These are phyloP conservation scores for Tortrix viridana DNA, from an alignment of 2,888 invertebrate genomes.

Conservation along the genomic window DNA sequence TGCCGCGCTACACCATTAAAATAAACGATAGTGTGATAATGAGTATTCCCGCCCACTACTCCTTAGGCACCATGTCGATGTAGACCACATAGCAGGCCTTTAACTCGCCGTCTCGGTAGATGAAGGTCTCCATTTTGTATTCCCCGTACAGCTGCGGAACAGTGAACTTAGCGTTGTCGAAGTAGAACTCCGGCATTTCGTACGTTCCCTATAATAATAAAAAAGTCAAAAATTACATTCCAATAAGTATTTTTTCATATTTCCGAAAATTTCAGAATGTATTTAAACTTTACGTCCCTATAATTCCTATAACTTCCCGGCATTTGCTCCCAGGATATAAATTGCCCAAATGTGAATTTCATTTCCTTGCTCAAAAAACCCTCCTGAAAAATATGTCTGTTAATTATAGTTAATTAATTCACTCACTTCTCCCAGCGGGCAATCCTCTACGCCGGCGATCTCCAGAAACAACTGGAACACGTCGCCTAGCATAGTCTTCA, in stretches of 20 bases:
- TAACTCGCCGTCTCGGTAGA: slow-evolving; percentile 37
- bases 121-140: slow-evolving; percentile 38
- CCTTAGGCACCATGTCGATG: slow-evolving; percentile 40
- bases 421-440: slow-evolving; percentile 42
- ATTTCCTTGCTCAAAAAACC: not conserved
- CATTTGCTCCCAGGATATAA: too few relatives aligned
- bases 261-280: too few relatives aligned
- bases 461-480: slow-evolving; percentile 32
- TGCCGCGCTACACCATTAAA: too few relatives aligned
- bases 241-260: too few relatives aligned
- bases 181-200: slow-evolving; percentile 26
- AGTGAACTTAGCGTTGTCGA: slow-evolving; percentile 43
- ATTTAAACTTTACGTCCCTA: too few relatives aligned
- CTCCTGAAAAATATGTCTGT: not conserved
- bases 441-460: slow-evolving; percentile 35
- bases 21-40: too few relatives aligned
- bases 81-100: slow-evolving; percentile 36
- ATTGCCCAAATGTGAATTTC: too few relatives aligned
- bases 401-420: not conserved
- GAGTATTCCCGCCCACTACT: not conserved
- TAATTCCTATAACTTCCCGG: too few relatives aligned
- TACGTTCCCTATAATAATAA: slow-evolving; percentile 17
- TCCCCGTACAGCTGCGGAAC: slow-evolving; percentile 45
- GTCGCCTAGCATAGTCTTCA: slow-evolving; percentile 39
- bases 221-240: not conserved